Base-by-base conservation (phyloP, 2,888 invertebrate species). In the Oscheius myriophilus region DNA sequence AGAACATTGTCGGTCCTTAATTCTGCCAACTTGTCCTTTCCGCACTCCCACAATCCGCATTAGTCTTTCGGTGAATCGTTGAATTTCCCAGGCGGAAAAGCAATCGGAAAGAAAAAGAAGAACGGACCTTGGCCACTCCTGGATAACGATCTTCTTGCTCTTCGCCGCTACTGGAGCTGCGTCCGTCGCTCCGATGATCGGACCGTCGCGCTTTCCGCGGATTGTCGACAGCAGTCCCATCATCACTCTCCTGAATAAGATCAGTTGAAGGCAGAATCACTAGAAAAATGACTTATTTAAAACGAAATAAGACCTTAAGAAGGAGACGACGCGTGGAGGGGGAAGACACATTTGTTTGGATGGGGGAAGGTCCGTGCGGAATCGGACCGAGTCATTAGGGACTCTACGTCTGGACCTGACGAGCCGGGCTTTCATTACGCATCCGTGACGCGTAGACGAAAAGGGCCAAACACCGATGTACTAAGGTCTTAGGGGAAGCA, bases 161-260 rank as follows among this genome's bases (percentile, higher is more conserved):
- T 76, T 78, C 9, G 72, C 53, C 42, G 58, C 70, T 42, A 80
- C 62, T 23, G 80, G 78, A 21, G 69, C 69, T 53, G 73, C 74
- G 55, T 78, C 76, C 0, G 75, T 72, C 43, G 71, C 58, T 9
- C 76, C 79, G 54, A 79, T 73, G 55, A 72, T 53, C 33, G 67
- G 65, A 14, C 62, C 59, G 46, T 79, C 76, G 41, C 74, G 69
- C 55, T 79, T 79, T 14, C 79, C 79, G 41, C 79, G 79, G 62
- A 79, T 79, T 33, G 79, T 76, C 61, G 76, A 76, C 42, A 79
- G 62, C 63, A 79, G 67, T 18, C 79, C 79, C 79, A 79, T 79
- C 79, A 79, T 79, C 41, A 26, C 12, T 25, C 26, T 55, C 3
- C 26, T 39, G 55, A n/a, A n/a, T n/a, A n/a, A 14, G 49, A 62